Evolutionary conservation across 2,797 vertebrate species (phyloP), one percentile per base, ranked within the genome.

Genomic region (Lindbergichthys nudifrons): DNA sequence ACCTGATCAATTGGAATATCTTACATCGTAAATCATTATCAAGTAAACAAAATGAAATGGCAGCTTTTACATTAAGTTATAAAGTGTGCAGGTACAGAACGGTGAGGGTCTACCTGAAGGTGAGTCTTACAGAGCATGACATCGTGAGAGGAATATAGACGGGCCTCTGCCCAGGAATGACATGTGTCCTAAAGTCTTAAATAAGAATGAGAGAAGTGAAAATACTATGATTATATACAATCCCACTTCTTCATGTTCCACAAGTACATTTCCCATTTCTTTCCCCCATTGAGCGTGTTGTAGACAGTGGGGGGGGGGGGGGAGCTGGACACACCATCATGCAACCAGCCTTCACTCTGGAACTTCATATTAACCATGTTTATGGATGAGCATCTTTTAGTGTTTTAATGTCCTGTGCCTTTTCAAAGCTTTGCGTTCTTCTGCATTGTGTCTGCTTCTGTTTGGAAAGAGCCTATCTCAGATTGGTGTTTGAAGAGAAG

Each of bases 1-100:
- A 71, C 65, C 43, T 68, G 43, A 68, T 64, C 21, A 68, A 19
- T 26, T 70, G 26, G 30, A 65, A 57, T 69, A 54, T 36, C 3
- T 2, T 58, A 26, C 36, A 72, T 30, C 21, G 4, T 46, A 42
- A 12, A 61, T 12, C 21, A 16, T 19, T n/a, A 26, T 26, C 26
- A 42, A 3, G 41, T 64, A 57, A 59, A 50, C 67, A 72, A 63
- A 46, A 76, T 50, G 11, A 18, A 53, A 30, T 26, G 51, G 15
- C 16, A 52, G 62, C 21, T 36, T 65, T 23, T 2, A 77, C 7
- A 62, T 23, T 58, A 14, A 39, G 30, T 4, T 21, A 36, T 47
- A 39, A 56, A 54, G 64, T 60, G 58, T 51, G 53, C 52, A 64
- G 53, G 3, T 52, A 19, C 14, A 66, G 56, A 5, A 1, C n/a